Evolutionary conservation across 2,113 vertebrate species (phyloP).

Genomic region (Dipodomys stephensi): DNA sequence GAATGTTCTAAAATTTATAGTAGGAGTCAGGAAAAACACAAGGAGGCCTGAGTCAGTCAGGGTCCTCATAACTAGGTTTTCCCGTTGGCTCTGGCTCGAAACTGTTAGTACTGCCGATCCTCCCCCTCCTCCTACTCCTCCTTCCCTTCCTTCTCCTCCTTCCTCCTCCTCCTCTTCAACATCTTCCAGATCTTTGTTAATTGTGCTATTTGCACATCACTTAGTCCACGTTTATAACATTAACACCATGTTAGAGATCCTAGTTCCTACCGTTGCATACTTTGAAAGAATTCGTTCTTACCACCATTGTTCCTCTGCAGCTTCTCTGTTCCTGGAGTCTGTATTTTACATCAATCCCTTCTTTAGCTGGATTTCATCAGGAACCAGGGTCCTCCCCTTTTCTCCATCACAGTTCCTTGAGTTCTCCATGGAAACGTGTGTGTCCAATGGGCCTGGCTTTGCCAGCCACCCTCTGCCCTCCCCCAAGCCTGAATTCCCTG

Average conservation of each 20-base stretch:
- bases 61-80: neutral
- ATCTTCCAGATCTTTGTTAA: neutral
- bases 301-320: constrained; percentile 12
- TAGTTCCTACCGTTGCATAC: neutral
- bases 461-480: neutral
- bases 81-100: neutral
- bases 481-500: neutral
- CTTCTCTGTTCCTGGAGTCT: neutral
- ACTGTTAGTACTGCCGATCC: too few relatives aligned
- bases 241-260: neutral
- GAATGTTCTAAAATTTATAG: constrained; percentile 8
- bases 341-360: neutral
- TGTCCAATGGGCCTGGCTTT: neutral
- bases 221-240: neutral
- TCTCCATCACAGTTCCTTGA: too few relatives aligned
- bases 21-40: neutral
- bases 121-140: neutral
- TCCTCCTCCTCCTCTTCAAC: neutral
- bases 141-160: too few relatives aligned
- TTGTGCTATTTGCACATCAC: neutral
- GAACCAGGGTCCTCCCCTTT: neutral
- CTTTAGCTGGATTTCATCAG: neutral
- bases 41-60: neutral
- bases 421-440: too few relatives aligned
- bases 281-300: constrained; percentile 5